Percentiles rank a stretch among this genome's conserved stretches.
phyloP scores from a whole-genome alignment of 1,140 invertebrate genomes.

The Cotesia chilonis region DNA sequence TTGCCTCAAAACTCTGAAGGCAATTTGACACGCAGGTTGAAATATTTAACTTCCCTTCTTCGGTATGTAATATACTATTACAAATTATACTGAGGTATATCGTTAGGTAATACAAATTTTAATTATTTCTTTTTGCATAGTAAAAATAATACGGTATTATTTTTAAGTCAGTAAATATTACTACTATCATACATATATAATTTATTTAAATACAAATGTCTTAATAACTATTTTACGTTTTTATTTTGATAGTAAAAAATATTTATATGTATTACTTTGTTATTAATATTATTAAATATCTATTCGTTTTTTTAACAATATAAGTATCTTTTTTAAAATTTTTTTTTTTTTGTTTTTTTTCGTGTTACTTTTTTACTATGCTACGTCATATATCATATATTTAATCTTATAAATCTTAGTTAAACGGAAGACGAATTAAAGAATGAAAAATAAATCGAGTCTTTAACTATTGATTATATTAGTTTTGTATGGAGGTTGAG shows the following conservation, averaged over 20 bases:
- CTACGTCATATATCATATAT: neutral
- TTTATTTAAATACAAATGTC: too few relatives aligned
- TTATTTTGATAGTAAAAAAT: too few relatives aligned
- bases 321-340: slow-evolving; percentile 47
- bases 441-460: slow-evolving; percentile 1
- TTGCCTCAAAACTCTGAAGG: too few relatives aligned
- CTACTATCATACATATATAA: slow-evolving; percentile 1
- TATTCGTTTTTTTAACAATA: slow-evolving; percentile 48
- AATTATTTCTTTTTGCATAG: slow-evolving; percentile 40
- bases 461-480: too few relatives aligned
- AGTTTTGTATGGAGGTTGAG: too few relatives aligned
- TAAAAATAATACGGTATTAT: slow-evolving; percentile 33
- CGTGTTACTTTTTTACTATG: neutral
- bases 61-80: slow-evolving; percentile 45
- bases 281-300: slow-evolving; percentile 32
- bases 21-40: too few relatives aligned
- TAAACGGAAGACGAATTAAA: slow-evolving; percentile 2
- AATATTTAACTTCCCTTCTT: too few relatives aligned
- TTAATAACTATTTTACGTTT: too few relatives aligned
- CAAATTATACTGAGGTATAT: slow-evolving; percentile 60
- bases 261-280: slow-evolving; percentile 6
- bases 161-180: slow-evolving; percentile 10
- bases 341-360: too few relatives aligned
- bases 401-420: neutral
- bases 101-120: slow-evolving; percentile 53